Base-by-base conservation (phyloP, 2,113 vertebrate species). In the Falcunculus frontatus region DNA sequence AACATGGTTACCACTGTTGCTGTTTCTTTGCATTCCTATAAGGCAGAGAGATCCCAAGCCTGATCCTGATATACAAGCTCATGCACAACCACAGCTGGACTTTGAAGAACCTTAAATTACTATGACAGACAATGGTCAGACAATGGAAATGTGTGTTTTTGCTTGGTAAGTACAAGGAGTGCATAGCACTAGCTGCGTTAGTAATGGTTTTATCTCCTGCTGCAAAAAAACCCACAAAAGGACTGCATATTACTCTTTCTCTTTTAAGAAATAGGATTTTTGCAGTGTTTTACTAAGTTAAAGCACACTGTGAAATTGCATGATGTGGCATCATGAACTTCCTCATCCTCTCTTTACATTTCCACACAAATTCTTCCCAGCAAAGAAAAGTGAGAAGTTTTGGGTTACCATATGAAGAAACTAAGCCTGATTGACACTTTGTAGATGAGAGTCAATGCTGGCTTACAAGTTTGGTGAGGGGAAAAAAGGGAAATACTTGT, bases 261-360 rank as follows among this genome's bases (percentile, higher is more conserved):
- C 9, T 53, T 74, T 79, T 77, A 4, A 83, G 62, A 88, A 90
- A 23, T 7, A 60, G 33, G 30, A 74, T 67, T 17, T 83, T 33
- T 86, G 44, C 16, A 41, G 32, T 16, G 13, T 42, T 63, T 30
- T 81, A 41, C n/a, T 20, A 76, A 9, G 13, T 42, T 78, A 78
- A 87, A 94, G 41, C 35, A 53, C 4, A 30, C 65, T 72, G 46
- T 70, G 76, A 86, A 86, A 78, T 27, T 60, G 60, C 44, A 17
- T 26, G 46, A 68, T 29, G 16, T 25, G 37, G 33, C 44, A 91
- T 39, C 2, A 4, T 16, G 32, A 87, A 95, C 90, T 90, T 93
- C 93, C 85, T 92, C 86, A 94, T 97, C 94, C 70, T 65, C 18
- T 82, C 79, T 93, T 95, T 96, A 90, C 11, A 46, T 93, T 85